Percentiles rank a stretch among this genome's conserved stretches.
Conservation (phyloP, 2,113 vertebrate genomes). For the Gorsachius goisagi region DNA sequence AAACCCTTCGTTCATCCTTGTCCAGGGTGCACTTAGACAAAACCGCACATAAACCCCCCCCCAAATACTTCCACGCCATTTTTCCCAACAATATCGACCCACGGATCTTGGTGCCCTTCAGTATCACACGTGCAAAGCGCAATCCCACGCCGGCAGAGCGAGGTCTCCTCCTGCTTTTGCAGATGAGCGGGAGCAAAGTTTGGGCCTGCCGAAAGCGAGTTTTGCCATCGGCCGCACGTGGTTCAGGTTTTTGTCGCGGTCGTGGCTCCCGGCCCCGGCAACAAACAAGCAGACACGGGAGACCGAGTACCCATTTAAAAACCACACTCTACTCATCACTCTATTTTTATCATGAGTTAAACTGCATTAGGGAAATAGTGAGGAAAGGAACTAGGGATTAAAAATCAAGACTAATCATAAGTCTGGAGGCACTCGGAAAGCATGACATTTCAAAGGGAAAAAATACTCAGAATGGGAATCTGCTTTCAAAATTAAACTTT, state of each 20-base stretch:
- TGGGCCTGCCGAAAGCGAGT: neutral
- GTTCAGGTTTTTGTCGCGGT: neutral
- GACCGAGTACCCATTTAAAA: neutral
- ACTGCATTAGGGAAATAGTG: neutral
- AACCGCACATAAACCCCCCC: rapidly evolving
- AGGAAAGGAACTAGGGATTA: neutral
- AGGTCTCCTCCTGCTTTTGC: neutral
- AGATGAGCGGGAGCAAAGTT: neutral
- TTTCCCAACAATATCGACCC: neutral
- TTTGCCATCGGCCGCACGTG: neutral
- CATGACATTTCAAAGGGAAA: neutral
- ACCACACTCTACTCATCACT: neutral
- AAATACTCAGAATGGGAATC: neutral
- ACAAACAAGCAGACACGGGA: neutral
- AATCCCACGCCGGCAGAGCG: neutral
- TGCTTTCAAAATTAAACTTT: neutral
- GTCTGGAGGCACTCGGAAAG: neutral
- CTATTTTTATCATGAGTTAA: neutral
- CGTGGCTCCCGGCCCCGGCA: neutral
- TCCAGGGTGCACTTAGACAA: neutral
- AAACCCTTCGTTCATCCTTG: neutral
- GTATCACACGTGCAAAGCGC: rapidly evolving
- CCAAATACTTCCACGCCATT: neutral
- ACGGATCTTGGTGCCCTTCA: neutral
- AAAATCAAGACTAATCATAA: neutral